Base-by-base conservation (phyloP, 2,888 invertebrate genomes). In the Drosophila quinaria region DNA sequence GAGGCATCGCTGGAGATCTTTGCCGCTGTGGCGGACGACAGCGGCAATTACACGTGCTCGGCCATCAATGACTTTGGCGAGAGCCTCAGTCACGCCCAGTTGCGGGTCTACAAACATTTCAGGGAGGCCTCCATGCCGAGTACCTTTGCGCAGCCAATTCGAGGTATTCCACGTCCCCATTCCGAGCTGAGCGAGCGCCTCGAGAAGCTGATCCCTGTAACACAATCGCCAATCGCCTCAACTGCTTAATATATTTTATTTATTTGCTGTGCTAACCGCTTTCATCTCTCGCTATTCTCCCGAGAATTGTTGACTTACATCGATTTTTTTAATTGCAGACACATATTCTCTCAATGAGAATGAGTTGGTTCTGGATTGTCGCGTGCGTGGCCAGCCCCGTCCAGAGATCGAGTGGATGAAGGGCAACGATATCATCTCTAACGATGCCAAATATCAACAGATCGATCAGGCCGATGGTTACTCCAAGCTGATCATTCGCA, bases 351-450 rank as follows among this genome's bases (percentile, higher is more conserved):
- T 95, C 52, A 94, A 94, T 42, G 96, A 95, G 87, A 95, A 97
- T 91, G 96, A 97, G 90, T 92, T 97, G 56, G 94, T 95, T 25
- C 93, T 97, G 74, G 97, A 97, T 92, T 97, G 97, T 89, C 95
- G 96, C 55, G 95, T 97, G 49, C 95, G 96, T 65, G 96, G 96
- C 22, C 95, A 96, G 81, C 96, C 96, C 13, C 93, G 94, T 4
- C 96, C 97, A 0, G 94, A 93, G 0, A 95, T 97, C 66, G 94
- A 95, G 37, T 97, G 97, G 97, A 92, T 95, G 74, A 97, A 96
- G 91, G 95, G 97, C 80, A 95, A 94, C 41, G 93, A 93, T 52
- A 92, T 94, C 11, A 91, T 97, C 11, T 87, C 86, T 11, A 90
- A 91, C 1, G 93, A 94, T 59, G 94, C 94, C 15, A 94, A 95